Conservation (phyloP, 2,113 vertebrate genomes). For the Nestor notabilis region DNA sequence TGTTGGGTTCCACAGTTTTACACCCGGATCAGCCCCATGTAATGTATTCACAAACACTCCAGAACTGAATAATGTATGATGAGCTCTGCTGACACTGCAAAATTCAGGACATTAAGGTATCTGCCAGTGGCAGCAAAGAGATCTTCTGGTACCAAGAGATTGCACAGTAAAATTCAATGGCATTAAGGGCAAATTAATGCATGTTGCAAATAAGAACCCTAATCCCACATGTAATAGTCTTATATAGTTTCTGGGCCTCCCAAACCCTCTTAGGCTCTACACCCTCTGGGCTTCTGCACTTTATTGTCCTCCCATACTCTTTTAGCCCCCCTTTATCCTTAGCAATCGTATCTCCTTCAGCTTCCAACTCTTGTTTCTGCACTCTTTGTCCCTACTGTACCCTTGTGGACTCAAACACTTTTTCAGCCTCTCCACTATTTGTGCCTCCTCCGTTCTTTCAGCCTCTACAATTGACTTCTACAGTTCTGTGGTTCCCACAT, state of each 20-base stretch:
- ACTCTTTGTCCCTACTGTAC: background rate
- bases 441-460: background rate
- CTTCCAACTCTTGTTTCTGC: background rate
- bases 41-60: background rate
- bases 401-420: background rate
- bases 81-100: background rate
- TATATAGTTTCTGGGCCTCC: background rate
- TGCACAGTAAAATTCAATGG: background rate
- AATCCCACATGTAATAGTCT: background rate
- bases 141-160: background rate
- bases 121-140: background rate
- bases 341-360: background rate
- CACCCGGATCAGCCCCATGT: rapidly evolving
- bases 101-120: background rate
- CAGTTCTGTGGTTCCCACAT: background rate
- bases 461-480: background rate
- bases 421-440: background rate
- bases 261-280: background rate
- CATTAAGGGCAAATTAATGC: background rate
- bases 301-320: background rate
- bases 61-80: background rate
- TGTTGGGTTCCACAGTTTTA: background rate
- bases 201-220: background rate
- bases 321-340: background rate
- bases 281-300: background rate